These are phyloP conservation scores for Capromys pilorides DNA, from an alignment of 2,797 vertebrate species.

Conservation along the genomic window DNA sequence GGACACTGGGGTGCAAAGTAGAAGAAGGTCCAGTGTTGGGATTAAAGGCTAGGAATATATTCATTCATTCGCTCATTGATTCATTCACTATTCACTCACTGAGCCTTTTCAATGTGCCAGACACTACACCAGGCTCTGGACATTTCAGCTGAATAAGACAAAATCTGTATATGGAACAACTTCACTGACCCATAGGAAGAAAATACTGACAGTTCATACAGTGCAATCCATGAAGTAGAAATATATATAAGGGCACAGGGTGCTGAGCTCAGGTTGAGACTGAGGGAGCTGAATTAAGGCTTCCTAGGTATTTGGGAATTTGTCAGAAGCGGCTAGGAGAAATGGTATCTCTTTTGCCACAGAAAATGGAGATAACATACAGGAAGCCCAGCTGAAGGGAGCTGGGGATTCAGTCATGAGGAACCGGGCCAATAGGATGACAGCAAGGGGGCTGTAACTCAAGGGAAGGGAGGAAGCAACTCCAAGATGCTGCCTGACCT, in stretches of 20 bases:
- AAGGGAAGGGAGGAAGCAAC: not conserved
- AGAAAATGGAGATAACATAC: not conserved
- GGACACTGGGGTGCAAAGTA: not conserved
- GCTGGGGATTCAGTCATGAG: not conserved
- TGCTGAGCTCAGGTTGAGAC: not conserved
- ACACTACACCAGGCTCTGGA: not conserved
- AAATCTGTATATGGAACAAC: not conserved
- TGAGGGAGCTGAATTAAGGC: not conserved
- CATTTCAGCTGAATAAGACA: not conserved
- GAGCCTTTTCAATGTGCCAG: not conserved
- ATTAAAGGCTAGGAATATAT: not conserved
- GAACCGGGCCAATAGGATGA: not conserved
- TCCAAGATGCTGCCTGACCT: not conserved
- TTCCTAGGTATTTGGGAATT: not conserved
- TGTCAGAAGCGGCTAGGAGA: constrained; percentile 36
- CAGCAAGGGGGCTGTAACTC: not conserved
- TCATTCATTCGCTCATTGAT: not conserved
- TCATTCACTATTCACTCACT: not conserved
- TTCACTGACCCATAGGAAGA: not conserved
- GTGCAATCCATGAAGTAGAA: not conserved
- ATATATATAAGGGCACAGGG: not conserved
- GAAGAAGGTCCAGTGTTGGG: not conserved
- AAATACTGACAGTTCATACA: not conserved
- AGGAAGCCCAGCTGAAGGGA: not conserved
- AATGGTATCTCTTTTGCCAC: not conserved